Percentiles rank a stretch among this genome's conserved stretches.
phyloP scores from a whole-genome alignment of 2,113 vertebrate species.

The Empidonax alnorum region DNA sequence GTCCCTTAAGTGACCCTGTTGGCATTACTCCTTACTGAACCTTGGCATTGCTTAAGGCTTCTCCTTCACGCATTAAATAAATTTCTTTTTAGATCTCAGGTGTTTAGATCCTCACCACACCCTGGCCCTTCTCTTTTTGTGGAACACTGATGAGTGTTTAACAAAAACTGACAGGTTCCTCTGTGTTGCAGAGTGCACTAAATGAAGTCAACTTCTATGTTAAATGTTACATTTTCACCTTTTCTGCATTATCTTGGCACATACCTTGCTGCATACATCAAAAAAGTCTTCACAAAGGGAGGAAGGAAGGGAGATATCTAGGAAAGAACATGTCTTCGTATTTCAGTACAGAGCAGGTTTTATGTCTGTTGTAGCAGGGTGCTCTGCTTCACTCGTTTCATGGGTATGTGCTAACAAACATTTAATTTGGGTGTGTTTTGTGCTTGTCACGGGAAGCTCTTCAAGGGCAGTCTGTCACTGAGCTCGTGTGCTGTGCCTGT shows the following conservation, averaged over 20 bases:
- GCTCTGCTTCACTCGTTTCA: neutral
- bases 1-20: neutral
- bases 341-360: neutral
- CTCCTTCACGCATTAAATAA: neutral
- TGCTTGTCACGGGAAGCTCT: neutral
- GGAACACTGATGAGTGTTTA: neutral
- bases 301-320: neutral
- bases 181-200: neutral
- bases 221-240: neutral
- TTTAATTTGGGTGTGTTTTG: neutral
- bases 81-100: neutral
- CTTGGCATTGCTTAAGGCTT: neutral
- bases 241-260: neutral
- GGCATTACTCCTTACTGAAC: neutral
- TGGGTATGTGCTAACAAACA: neutral
- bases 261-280: neutral
- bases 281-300: neutral
- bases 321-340: neutral
- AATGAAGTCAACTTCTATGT: neutral
- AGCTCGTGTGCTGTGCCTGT: fast-evolving
- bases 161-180: neutral
- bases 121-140: neutral
- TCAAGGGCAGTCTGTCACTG: neutral
- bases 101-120: neutral
- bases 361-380: neutral